Conservation (phyloP, 2,113 vertebrate species). For the Mormoops blainvillei region DNA sequence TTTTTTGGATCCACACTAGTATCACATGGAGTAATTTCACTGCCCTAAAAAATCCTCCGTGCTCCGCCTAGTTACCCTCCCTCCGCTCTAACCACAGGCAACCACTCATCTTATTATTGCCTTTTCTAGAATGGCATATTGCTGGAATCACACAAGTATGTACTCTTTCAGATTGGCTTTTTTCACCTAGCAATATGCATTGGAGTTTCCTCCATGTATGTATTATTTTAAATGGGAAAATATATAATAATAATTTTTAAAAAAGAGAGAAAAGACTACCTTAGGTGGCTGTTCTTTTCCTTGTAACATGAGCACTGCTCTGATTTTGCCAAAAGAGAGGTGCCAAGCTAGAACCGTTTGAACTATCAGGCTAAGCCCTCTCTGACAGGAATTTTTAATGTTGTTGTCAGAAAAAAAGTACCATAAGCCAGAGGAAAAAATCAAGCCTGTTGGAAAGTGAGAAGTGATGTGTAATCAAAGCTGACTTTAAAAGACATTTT, state of each 20-base stretch:
- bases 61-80: background rate
- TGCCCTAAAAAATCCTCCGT: background rate
- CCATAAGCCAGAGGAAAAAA: background rate
- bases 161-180: background rate
- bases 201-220: background rate
- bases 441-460: background rate
- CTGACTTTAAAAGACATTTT: slow-evolving; percentile 40
- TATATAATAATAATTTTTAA: background rate
- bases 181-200: background rate
- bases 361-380: background rate
- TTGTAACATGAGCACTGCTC: background rate
- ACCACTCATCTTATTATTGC: background rate
- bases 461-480: slow-evolving; percentile 37
- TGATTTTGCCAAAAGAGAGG: slow-evolving; percentile 26
- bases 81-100: background rate
- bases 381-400: background rate
- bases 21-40: background rate
- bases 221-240: slow-evolving; percentile 3
- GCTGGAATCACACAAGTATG: background rate
- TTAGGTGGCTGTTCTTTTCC: background rate
- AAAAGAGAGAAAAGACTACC: background rate
- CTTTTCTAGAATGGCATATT: background rate
- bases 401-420: background rate
- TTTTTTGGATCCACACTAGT: background rate
- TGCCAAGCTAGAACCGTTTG: background rate